These are phyloP conservation scores for Mastacembelus armatus DNA, from an alignment of 2,797 vertebrate species.

Conservation along the genomic window DNA sequence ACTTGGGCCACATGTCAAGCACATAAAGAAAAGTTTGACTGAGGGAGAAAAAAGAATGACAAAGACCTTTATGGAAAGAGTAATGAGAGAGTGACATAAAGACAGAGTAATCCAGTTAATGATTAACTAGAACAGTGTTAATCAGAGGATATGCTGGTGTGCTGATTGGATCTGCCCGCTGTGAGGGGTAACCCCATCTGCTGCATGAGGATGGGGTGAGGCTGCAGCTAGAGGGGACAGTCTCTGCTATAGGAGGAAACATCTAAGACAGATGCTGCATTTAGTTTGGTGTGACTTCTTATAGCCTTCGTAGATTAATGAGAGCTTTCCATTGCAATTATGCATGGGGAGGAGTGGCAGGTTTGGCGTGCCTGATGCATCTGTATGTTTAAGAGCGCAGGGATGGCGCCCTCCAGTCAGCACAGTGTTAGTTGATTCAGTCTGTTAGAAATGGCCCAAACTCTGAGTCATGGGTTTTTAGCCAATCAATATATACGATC, in stretches of 20 bases:
- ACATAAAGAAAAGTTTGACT: constrained; percentile 42
- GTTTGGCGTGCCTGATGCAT: constrained; percentile 37
- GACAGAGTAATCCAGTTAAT: constrained; percentile 77
- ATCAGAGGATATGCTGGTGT: constrained; percentile 69
- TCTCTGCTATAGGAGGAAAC: constrained; percentile 3
- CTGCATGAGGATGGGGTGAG: constrained; percentile 36
- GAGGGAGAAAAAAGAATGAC: constrained; percentile 30
- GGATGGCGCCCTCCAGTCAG: constrained; percentile 1
- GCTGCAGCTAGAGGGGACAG: constrained; percentile 14
- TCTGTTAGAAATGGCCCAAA: constrained; percentile 38
- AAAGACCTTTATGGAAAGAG: constrained; percentile 30
- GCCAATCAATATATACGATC: constrained; percentile 70
- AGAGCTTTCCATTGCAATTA: constrained; percentile 22
- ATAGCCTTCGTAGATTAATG: constrained; percentile 19
- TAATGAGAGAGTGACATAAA: constrained; percentile 40
- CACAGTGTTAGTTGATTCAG: constrained; percentile 45
- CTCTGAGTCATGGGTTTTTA: constrained; percentile 71
- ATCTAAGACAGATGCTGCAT: too few relatives aligned
- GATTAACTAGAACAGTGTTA: constrained; percentile 73
- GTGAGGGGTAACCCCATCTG: constrained; percentile 67
- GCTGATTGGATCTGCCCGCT: constrained; percentile 75
- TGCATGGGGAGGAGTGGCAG: constrained; percentile 26
- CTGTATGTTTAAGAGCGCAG: constrained; percentile 14
- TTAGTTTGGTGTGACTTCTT: constrained; percentile 42
- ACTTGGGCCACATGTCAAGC: constrained; percentile 30